Evolutionary conservation across 1,140 invertebrate species (phyloP).

Genomic region (Mycetomoellerius zeteki): DNA sequence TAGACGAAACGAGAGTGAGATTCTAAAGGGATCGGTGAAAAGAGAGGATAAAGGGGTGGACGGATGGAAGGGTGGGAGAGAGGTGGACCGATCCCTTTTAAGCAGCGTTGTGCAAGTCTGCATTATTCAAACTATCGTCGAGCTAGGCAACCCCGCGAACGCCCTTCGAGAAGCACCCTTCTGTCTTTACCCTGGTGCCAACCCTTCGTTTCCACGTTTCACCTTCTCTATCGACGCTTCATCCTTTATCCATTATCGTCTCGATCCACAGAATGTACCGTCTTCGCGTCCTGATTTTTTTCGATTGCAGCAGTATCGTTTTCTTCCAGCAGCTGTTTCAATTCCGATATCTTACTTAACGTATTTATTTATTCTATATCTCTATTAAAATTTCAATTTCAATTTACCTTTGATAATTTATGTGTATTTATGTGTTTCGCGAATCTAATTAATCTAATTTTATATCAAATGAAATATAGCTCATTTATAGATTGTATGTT

Average conservation of each 20-base stretch:
- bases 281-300: constrained; percentile 31
- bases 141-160: constrained; percentile 52
- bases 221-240: constrained; percentile 52
- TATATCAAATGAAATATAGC: background rate
- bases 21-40: constrained; percentile 63
- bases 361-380: background rate
- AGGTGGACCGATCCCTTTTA: constrained; percentile 84
- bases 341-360: background rate
- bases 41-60: constrained; percentile 57
- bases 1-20: constrained; percentile 74
- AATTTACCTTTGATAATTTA: background rate
- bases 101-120: constrained; percentile 83
- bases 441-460: background rate
- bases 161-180: constrained; percentile 64
- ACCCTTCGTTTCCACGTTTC: constrained; percentile 52
- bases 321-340: background rate
- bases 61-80: background rate
- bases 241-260: constrained; percentile 66
- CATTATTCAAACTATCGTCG: constrained; percentile 85
- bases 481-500: background rate
- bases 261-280: constrained; percentile 1
- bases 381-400: background rate
- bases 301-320: background rate
- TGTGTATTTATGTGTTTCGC: background rate
- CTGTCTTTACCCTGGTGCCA: constrained; percentile 61